phyloP scores from a whole-genome alignment of 2,113 vertebrate genomes.

The Heterotis niloticus region DNA sequence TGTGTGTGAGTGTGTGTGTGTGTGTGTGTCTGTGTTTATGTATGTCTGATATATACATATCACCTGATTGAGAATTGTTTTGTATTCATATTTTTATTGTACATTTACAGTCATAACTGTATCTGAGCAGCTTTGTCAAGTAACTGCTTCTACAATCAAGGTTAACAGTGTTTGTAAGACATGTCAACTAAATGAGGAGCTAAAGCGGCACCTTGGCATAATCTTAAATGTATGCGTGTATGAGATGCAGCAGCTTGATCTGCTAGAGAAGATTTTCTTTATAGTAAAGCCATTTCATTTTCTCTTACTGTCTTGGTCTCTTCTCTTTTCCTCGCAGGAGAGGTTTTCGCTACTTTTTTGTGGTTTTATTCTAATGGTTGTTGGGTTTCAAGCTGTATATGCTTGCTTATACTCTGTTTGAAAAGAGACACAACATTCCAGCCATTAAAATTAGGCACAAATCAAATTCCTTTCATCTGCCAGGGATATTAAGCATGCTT shows the following conservation, averaged over 20 bases:
- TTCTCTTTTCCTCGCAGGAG: slow-evolving; percentile 28
- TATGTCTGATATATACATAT: not conserved
- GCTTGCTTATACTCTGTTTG: too few relatives aligned
- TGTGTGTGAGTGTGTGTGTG: not conserved
- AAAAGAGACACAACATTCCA: too few relatives aligned
- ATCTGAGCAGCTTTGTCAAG: slow-evolving; percentile 48
- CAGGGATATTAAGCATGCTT: too few relatives aligned
- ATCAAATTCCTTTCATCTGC: too few relatives aligned
- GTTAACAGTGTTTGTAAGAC: slow-evolving; percentile 61
- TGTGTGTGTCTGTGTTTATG: not conserved
- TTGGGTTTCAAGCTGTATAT: too few relatives aligned
- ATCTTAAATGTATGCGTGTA: slow-evolving; percentile 67
- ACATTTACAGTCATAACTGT: slow-evolving; percentile 42
- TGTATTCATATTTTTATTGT: slow-evolving; percentile 37
- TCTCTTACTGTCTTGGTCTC: slow-evolving; percentile 50
- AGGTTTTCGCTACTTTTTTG: too few relatives aligned
- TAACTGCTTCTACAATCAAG: slow-evolving; percentile 54
- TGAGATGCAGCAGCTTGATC: slow-evolving; percentile 65
- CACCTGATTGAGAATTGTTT: slow-evolving; percentile 41
- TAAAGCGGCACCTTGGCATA: slow-evolving; percentile 58
- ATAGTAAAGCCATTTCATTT: slow-evolving; percentile 73
- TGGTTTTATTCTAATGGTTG: too few relatives aligned
- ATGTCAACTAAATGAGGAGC: slow-evolving; percentile 45
- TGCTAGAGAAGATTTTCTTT: slow-evolving; percentile 69
- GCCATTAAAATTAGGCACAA: too few relatives aligned